Conservation (phyloP, 2,113 vertebrate species). For the Osmerus mordax region DNA sequence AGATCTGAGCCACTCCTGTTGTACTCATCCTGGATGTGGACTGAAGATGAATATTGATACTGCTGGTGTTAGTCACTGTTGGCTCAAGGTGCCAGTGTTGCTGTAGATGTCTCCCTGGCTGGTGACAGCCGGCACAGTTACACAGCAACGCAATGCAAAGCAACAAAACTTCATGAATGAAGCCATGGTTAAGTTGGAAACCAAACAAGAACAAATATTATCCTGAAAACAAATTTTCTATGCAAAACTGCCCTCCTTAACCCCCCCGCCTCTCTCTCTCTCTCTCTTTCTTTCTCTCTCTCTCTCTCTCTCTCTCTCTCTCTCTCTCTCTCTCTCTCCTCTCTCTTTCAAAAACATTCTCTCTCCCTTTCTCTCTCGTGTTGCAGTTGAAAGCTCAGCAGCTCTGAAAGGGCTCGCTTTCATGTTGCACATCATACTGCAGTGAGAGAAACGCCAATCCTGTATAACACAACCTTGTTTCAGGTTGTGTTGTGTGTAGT, state of each 20-base stretch:
- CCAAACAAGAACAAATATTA: constrained; percentile 46
- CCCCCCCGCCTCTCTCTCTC: neutral
- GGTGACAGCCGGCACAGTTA: constrained; percentile 12
- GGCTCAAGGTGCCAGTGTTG: no score
- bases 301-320: no score
- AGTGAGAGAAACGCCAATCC: constrained; percentile 41
- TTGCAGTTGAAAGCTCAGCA: constrained; percentile 67
- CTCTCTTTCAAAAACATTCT: no score
- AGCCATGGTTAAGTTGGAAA: constrained; percentile 32
- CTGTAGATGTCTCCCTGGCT: constrained; percentile 3
- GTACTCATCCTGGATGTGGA: no score
- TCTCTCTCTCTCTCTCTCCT: no score
- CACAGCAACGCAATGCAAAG: constrained; percentile 30
- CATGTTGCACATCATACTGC: constrained; percentile 58
- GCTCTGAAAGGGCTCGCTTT: constrained; percentile 68
- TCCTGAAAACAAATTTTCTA: constrained; percentile 34
- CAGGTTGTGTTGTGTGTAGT: no score
- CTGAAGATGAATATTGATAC: no score
- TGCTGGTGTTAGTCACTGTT: no score
- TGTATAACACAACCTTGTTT: constrained; percentile 44
- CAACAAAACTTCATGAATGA: constrained; percentile 2
- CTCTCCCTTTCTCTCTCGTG: constrained; percentile 13
- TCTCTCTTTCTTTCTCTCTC: no score
- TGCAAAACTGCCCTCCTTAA: no score
- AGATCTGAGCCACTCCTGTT: no score